These are phyloP conservation scores for Otocyon megalotis DNA, from an alignment of 2,113 vertebrate species.

Conservation along the genomic window DNA sequence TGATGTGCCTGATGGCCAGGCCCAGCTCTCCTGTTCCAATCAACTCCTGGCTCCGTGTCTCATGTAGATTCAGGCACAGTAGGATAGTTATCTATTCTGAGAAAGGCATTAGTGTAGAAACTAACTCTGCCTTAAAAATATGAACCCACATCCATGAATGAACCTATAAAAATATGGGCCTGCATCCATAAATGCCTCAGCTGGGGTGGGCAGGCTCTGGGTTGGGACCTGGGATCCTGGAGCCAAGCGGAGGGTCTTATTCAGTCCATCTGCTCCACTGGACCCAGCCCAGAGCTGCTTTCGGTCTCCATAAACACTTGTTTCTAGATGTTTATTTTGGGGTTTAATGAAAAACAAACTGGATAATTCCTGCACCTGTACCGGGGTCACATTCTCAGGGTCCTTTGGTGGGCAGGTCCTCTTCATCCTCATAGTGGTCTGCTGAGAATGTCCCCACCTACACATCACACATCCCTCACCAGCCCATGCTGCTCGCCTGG, in stretches of 20 bases:
- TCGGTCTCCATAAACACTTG: not conserved
- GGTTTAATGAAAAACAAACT: not conserved
- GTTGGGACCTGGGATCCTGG: not conserved
- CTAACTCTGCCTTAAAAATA: not conserved
- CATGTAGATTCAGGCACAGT: not conserved
- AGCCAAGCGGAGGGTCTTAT: not conserved
- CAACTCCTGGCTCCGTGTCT: not conserved
- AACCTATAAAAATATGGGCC: too few relatives aligned
- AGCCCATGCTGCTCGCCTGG: not conserved
- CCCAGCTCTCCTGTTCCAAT: not conserved
- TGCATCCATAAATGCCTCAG: fast-evolving
- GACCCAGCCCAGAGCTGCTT: not conserved
- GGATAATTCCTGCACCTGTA: not conserved
- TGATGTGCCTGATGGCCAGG: not conserved
- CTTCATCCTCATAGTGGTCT: not conserved
- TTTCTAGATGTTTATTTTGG: constrained; percentile 47
- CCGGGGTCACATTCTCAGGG: not conserved
- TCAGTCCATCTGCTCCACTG: not conserved
- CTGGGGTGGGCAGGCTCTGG: not conserved
- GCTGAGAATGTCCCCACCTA: fast-evolving
- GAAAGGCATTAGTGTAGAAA: not conserved
- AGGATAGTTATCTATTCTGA: not conserved
- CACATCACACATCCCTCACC: fast-evolving
- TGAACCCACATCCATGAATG: not conserved
- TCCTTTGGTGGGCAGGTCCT: not conserved